Base-by-base conservation (phyloP, 1,140 invertebrate genomes). In the Paracyclopina nana region DNA sequence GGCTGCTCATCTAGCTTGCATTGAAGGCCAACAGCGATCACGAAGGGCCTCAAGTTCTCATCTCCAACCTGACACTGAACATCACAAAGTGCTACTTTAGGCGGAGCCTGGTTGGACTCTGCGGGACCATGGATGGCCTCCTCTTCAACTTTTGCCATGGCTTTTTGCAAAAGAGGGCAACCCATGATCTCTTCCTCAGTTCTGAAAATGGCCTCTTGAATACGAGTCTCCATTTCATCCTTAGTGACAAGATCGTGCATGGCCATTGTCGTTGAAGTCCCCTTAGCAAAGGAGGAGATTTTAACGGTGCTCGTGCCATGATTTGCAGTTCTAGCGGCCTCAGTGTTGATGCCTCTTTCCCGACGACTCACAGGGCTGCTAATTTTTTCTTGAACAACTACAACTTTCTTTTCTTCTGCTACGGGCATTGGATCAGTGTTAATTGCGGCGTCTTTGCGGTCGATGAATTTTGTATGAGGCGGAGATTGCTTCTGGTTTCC, bases 131-230 rank as follows among this genome's bases (percentile, higher is more conserved):
- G 28, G 9, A 52, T n/a, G 2, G 31, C 50, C 30, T 52, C 50
- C 20, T 52, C 50, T 26, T 52, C 50, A 2, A 52, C 50, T 45
- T 38, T 44, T 2, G 38, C 38, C 40, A 52, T 44, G 12, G 50
- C 50, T 29, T 52, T 52, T 29, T 52, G 50, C 2, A 52, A 16
- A 20, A 52, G 22, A 11, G 50, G 50, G 43, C 50, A 52, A 2
- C 20, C 25, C 50, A 52, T 52, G 11, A 52, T 40, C 18, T 52
- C 50, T 16, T 52, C 50, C 28, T 52, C 50, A 14, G 50, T 52
- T 45, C 28, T 52, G 27, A 26, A 46, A 4, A 52, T 26, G 12
- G 40, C 50, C 3, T 18, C 50, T 29, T 52, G 22, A 4, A 52
- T 27, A 11, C 9, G 16, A n/a, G 9, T 18, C 6, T 52, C 50